Base-by-base conservation (phyloP, 2,797 vertebrate genomes). In the Sitta carolinensis region DNA sequence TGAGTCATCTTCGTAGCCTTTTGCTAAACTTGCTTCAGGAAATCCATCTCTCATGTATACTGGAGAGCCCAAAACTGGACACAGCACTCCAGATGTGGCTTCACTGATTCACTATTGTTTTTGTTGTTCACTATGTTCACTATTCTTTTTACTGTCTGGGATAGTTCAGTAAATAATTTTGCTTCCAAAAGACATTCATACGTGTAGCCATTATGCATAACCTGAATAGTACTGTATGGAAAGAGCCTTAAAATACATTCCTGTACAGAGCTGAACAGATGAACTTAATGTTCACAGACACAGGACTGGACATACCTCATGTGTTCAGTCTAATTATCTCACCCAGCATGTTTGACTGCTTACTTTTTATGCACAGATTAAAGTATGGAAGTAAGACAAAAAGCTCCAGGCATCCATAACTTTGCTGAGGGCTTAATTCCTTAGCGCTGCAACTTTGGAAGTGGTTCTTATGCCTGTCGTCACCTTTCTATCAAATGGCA, bases 391-490 rank as follows among this genome's bases (percentile, higher is more conserved):
- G 58, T 80, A 88, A 91, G 77, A 87, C 32, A 77, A 73, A 95
- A 51, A 68, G 54, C 21, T 62, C 11, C 50, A 87, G 74, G 26
- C 78, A 59, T 38, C 57, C 30, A 4, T 72, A 91, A 94, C 68
- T 84, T 64, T 96, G 87, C 92, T 54, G 18, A 45, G 69, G 95
- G 95, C 91, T 97, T 92, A 95, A 93, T 96, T 96, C 85, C 84
- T 96, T 94, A 67, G 63, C 89, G 77, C 64, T 94, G 57, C 69
- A 84, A 51, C 90, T 95, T 96, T 94, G 90, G 87, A 96, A 95
- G 57, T 85, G 32, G 59, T 93, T 96, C 77, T 92, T 72, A 45
- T 90, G 38, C 86, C 90, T 93, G 72, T 93, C 1, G 13, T 91
- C 74, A 89, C 83, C 67, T 94, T 97, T 94, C 87, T 89, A 59